These are phyloP conservation scores for Sycobia sp. DNA, from an alignment of 1,140 invertebrate species.

Conservation along the genomic window DNA sequence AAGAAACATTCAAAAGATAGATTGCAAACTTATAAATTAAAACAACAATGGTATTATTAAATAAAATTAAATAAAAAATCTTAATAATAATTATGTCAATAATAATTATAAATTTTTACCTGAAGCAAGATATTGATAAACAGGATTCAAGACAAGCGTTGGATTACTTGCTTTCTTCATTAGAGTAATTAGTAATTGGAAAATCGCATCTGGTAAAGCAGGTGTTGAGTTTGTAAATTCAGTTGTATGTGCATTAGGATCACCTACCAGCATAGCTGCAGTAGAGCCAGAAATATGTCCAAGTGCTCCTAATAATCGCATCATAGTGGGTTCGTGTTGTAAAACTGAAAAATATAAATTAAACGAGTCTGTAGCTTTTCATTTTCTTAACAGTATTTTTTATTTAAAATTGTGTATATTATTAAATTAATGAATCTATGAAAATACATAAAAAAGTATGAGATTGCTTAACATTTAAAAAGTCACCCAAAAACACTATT, in stretches of 20 bases:
- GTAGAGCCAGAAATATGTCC: conserved; percentile 74
- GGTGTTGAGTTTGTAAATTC: conserved; percentile 65
- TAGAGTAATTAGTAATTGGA: conserved; percentile 77
- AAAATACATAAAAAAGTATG: background rate
- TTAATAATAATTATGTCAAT: too few species aligned
- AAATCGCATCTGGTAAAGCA: conserved; percentile 82
- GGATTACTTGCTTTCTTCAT: conserved; percentile 74
- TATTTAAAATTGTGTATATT: background rate
- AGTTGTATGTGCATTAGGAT: conserved; percentile 47
- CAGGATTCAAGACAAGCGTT: conserved; percentile 73
- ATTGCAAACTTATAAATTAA: too few species aligned
- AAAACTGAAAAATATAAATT: conserved; percentile 69
- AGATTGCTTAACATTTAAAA: too few species aligned
- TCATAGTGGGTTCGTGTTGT: conserved; percentile 80
- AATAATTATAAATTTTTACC: conserved; percentile 63
- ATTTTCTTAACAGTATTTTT: too few species aligned
- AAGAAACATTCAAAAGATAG: too few species aligned
- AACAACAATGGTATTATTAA: too few species aligned
- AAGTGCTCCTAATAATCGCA: conserved; percentile 76
- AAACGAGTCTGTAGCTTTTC: too few species aligned
- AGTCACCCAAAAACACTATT: too few species aligned
- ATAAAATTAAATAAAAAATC: too few species aligned
- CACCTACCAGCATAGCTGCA: conserved; percentile 64
- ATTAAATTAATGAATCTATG: background rate
- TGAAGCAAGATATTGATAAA: conserved; percentile 75